Evolutionary conservation across 1,140 invertebrate genomes (phyloP), one percentile per base, ranked within the genome.

Genomic region (Venturia canescens): DNA sequence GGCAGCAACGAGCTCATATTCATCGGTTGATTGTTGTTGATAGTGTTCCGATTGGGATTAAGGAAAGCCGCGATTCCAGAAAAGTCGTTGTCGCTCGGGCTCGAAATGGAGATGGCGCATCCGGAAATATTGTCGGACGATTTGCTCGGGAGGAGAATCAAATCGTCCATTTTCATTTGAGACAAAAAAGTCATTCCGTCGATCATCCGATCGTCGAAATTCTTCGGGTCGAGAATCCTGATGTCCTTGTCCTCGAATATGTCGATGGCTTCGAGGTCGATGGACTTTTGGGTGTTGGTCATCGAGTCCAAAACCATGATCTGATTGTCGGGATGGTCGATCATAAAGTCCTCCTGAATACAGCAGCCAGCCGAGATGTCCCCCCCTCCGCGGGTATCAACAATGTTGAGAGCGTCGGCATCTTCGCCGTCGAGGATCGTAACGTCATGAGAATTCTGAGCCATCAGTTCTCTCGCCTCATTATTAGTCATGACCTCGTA

Each of bases 401-500:
- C 86, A 48, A 87, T 84, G 82, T 89, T 89, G 75, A 91, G 90
- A 67, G 88, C 86, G 18, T 89, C 89, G 26, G 88, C 89, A 70
- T 90, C 89, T 67, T 91, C 87, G 29, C 88, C 86, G 38, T 91
- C 89, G 53, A 91, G 85, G 70, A 92, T 89, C 66, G 90, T 90
- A 67, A 92, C 86, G 75, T 91, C 90, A 79, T 91, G 89, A 16
- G 90, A 89, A 86, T 91, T 92, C 82, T 92, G 91, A 0, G 88
- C 87, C 88, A 92, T 92, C 57, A 92, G 81, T 76, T 92, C 87
- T 1, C 91, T 87, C 5, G 91, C 92, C 48, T 93, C 92, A 79
- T 85, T 90, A 80, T 90, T 91, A 27, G 88, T 90, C 85, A 92
- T 90, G 76, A 92, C 89, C 80, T 92, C 92, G 80, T 92, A 93